Evolutionary conservation across 2,797 vertebrate species (phyloP).

Genomic region (Silurus lanzhouensis): DNA sequence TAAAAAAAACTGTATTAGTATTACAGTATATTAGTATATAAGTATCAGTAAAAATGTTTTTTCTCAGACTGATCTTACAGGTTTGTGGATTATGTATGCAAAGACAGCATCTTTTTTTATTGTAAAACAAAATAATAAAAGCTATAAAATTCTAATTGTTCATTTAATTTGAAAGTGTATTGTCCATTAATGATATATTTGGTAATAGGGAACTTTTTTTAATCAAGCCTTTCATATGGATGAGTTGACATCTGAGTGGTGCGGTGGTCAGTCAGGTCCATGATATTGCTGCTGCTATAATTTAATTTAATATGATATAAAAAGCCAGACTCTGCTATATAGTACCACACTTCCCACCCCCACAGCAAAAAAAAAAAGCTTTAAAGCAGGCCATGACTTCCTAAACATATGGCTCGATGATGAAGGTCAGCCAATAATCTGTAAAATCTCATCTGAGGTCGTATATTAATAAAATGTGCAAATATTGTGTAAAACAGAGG

Average conservation of each 20-base stretch:
- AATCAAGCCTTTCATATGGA: conserved; percentile 82
- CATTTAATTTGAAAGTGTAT: conserved; percentile 82
- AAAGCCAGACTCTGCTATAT: not conserved
- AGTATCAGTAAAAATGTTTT: not conserved
- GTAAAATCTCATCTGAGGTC: conserved; percentile 39
- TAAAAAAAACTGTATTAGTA: too few relatives aligned
- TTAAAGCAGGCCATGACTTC: conserved; percentile 33
- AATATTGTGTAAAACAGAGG: conserved; percentile 47
- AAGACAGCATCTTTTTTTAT: conserved; percentile 65
- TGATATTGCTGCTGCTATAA: not conserved
- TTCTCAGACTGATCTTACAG: conserved; percentile 40
- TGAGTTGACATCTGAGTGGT: conserved; percentile 76
- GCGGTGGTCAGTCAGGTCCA: conserved; percentile 5
- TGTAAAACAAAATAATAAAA: conserved; percentile 78
- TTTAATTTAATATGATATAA: not conserved
- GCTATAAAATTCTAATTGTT: conserved; percentile 84
- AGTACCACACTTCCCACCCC: not conserved
- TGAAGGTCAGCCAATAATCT: conserved; percentile 45
- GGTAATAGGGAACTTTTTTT: conserved; percentile 80
- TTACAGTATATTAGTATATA: too few relatives aligned
- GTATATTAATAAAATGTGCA: conserved; percentile 47
- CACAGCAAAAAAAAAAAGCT: not conserved
- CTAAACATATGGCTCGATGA: conserved; percentile 30
- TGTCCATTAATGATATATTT: conserved; percentile 79
- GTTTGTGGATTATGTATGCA: conserved; percentile 80